A percentile compares a stretch with the other conserved stretches of the same genome.
phyloP scores from a whole-genome alignment of 2,113 vertebrate genomes.

The Polypterus bichir region DNA sequence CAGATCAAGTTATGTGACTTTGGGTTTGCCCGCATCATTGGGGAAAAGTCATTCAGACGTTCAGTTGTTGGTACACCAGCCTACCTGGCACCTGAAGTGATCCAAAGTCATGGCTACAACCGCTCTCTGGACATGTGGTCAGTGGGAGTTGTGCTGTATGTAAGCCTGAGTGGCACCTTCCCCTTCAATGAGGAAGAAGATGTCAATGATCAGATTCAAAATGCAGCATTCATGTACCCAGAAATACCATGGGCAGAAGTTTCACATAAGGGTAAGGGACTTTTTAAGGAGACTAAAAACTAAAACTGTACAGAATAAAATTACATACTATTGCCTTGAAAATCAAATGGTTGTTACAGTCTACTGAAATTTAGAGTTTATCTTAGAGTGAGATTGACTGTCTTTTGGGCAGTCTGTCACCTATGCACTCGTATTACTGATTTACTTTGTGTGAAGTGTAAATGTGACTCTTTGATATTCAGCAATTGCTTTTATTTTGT shows the following conservation, averaged over 20 bases:
- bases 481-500: too few relatives aligned
- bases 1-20: constrained; percentile 64
- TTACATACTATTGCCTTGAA: too few relatives aligned
- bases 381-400: too few relatives aligned
- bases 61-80: constrained; percentile 55
- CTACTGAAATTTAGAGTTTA: too few relatives aligned
- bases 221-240: constrained; percentile 57
- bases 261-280: constrained; percentile 37
- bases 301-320: too few relatives aligned
- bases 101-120: constrained; percentile 48
- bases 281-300: too few relatives aligned
- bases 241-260: constrained; percentile 39
- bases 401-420: too few relatives aligned
- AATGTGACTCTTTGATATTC: too few relatives aligned
- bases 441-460: too few relatives aligned
- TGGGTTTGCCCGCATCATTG: constrained; percentile 57
- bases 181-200: constrained; percentile 63
- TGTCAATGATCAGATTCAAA: constrained; percentile 56
- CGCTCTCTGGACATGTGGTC: constrained; percentile 61
- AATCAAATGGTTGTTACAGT: too few relatives aligned
- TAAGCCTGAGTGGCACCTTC: constrained; percentile 56
- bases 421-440: too few relatives aligned
- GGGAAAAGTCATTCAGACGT: constrained; percentile 55
- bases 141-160: constrained; percentile 49
- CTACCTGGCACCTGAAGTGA: constrained; percentile 55